A percentile compares a stretch with the other conserved stretches of the same genome.
These are phyloP conservation scores for Eumacrocentrus americanus DNA, from an alignment of 2,888 invertebrate genomes.

Conservation along the genomic window DNA sequence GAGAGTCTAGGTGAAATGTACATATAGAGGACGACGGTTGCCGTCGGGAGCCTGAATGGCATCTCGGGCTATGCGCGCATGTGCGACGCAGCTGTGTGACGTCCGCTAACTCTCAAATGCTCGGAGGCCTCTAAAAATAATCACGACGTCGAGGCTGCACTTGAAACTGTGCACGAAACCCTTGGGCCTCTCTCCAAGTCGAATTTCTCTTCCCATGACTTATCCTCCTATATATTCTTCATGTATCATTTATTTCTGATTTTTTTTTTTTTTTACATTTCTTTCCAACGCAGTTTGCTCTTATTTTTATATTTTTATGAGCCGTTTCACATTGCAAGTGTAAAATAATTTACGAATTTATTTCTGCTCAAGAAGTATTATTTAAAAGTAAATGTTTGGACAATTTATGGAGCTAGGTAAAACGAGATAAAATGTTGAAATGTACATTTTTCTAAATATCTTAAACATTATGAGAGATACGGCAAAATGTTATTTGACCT, in stretches of 20 bases:
- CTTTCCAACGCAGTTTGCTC: not conserved
- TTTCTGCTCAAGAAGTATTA: not conserved
- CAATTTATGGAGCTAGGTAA: not conserved
- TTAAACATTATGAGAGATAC: no score
- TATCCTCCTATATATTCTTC: not conserved
- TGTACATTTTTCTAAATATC: not conserved
- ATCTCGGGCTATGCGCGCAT: constrained; percentile 45
- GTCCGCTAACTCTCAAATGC: constrained; percentile 31
- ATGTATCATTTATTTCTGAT: not conserved
- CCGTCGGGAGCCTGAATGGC: constrained; percentile 44
- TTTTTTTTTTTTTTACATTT: constrained; percentile 14
- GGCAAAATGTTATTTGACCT: no score
- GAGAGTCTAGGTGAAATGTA: constrained; percentile 18
- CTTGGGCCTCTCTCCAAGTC: constrained; percentile 22
- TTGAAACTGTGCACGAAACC: constrained; percentile 43
- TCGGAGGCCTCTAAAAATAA: constrained; percentile 52
- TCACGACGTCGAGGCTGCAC: constrained; percentile 43
- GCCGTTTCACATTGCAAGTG: not conserved
- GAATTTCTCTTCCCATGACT: constrained; percentile 25
- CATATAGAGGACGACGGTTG: constrained; percentile 22
- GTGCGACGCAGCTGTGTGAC: constrained; percentile 52
- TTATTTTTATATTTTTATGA: not conserved
- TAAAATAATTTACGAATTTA: no score
- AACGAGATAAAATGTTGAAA: not conserved
- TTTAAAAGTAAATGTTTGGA: not conserved